Evolutionary conservation across 1,140 invertebrate genomes (phyloP).

Genomic region (Hetaerina americana): DNA sequence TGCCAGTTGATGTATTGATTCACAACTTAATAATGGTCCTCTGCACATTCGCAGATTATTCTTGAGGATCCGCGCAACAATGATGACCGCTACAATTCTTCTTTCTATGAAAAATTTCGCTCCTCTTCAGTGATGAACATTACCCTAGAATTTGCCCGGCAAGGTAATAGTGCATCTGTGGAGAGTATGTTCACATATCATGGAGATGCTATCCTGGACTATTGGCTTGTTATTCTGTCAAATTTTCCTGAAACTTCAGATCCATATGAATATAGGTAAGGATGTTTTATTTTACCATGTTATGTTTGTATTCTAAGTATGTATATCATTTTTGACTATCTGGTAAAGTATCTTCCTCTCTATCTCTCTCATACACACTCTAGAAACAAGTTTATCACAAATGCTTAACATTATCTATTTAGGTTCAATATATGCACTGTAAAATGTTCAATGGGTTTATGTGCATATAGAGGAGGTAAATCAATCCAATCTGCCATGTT

Average conservation of each 20-base stretch:
- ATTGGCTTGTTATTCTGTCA: slow-evolving; percentile 55
- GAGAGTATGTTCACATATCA: slow-evolving; percentile 58
- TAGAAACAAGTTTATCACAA: too few species aligned
- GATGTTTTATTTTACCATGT: slow-evolving; percentile 2
- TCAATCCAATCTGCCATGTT: too few species aligned
- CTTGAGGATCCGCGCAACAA: slow-evolving; percentile 30
- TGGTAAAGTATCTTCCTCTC: not conserved
- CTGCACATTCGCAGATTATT: slow-evolving; percentile 24
- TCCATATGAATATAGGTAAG: slow-evolving; percentile 46
- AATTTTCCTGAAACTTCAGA: slow-evolving; percentile 64
- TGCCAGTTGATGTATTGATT: too few species aligned
- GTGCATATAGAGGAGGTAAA: too few species aligned
- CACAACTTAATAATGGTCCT: too few species aligned
- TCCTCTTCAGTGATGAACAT: slow-evolving; percentile 39
- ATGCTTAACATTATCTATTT: too few species aligned
- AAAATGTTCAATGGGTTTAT: too few species aligned
- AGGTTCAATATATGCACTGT: too few species aligned
- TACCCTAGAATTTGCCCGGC: slow-evolving; percentile 46
- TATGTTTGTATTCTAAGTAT: not conserved
- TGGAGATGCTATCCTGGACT: slow-evolving; percentile 42
- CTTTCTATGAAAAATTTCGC: slow-evolving; percentile 45
- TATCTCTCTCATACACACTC: not conserved
- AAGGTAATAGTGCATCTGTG: slow-evolving; percentile 41
- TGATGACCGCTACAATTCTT: slow-evolving; percentile 35
- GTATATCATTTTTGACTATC: too few species aligned